These are phyloP conservation scores for Smutsia temminckii DNA, from an alignment of 2,797 vertebrate species.

Conservation along the genomic window DNA sequence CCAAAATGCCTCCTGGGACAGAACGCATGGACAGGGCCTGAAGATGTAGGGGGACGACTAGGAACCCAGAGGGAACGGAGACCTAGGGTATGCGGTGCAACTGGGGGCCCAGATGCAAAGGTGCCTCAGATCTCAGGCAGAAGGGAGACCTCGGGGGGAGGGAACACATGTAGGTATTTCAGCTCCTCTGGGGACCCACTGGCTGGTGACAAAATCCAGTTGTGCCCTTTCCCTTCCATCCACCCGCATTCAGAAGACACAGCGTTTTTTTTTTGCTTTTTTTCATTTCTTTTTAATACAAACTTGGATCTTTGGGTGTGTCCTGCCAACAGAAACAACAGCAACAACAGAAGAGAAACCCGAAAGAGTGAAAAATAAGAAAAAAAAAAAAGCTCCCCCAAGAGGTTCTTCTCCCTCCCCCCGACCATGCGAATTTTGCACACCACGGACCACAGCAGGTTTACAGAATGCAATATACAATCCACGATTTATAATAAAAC, in stretches of 20 bases:
- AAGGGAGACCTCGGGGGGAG: background rate
- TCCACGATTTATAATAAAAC: slow-evolving; percentile 90
- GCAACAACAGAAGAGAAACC: slow-evolving; percentile 84
- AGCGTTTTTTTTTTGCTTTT: slow-evolving; percentile 64
- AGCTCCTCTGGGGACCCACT: slow-evolving; percentile 6
- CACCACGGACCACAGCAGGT: slow-evolving; percentile 89
- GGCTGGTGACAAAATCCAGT: slow-evolving; percentile 47
- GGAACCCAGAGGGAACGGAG: background rate
- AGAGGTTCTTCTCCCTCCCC: slow-evolving; percentile 78
- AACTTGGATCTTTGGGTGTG: slow-evolving; percentile 87
- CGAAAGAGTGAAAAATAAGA: slow-evolving; percentile 83
- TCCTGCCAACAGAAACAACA: slow-evolving; percentile 84
- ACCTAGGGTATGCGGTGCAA: background rate
- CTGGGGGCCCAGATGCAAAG: background rate
- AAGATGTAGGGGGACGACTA: background rate
- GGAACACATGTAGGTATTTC: background rate
- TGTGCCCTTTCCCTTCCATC: background rate
- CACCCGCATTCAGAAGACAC: slow-evolving; percentile 72
- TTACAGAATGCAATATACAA: slow-evolving; percentile 89
- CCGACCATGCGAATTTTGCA: slow-evolving; percentile 87
- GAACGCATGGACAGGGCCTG: background rate
- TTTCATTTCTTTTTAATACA: slow-evolving; percentile 82
- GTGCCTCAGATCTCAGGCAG: background rate
- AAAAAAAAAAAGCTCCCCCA: slow-evolving; percentile 81
- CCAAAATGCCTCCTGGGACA: background rate